Evolutionary conservation across 1,140 invertebrate species (phyloP), one percentile per base, ranked within the genome.

Genomic region (Phymastichus coffea): DNA sequence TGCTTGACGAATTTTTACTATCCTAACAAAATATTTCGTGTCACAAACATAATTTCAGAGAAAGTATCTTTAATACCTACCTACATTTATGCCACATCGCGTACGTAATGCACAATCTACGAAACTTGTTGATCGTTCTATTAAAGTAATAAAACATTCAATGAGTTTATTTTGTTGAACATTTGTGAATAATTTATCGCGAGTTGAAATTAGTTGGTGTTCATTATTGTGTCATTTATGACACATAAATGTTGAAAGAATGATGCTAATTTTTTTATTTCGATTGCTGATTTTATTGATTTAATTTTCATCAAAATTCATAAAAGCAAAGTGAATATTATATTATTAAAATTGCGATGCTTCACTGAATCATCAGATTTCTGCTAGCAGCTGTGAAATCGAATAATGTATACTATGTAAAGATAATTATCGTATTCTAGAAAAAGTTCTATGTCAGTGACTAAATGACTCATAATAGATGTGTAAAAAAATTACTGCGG

Each of bases 401-500:
- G 51, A 54, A 55, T 37, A 61, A 61, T 49, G 46, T 61, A 43
- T 55, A 55, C 44, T 51, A 43, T 56, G 44, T 61, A 53, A 55
- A 56, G 46, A 41, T 25, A 25, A 61, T 48, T 59, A 43, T 52
- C 47, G 37, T 58, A 58, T 58, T 37, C 30, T 59, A 59, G 17
- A 15, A n/a, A 53, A 61, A 61, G 19, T 47, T 55, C 20, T 55
- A 48, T 54, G 52, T 61, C 37, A 49, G 37, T 61, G 59, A 61
- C 38, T 51, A 60, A 54, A 35, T 56, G 57, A 59, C 22, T 53
- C 57, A 20, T 51, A 49, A 55, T 43, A 41, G 26, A 55, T 55
- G 59, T 61, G 23, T 61, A 56, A 55, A 61, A 59, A 49, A 60
- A 57, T 57, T 19, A 55, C 10, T 61, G 52, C 44, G 20, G 44